Conservation (phyloP, 2,797 vertebrate genomes). For the Anableps anableps region DNA sequence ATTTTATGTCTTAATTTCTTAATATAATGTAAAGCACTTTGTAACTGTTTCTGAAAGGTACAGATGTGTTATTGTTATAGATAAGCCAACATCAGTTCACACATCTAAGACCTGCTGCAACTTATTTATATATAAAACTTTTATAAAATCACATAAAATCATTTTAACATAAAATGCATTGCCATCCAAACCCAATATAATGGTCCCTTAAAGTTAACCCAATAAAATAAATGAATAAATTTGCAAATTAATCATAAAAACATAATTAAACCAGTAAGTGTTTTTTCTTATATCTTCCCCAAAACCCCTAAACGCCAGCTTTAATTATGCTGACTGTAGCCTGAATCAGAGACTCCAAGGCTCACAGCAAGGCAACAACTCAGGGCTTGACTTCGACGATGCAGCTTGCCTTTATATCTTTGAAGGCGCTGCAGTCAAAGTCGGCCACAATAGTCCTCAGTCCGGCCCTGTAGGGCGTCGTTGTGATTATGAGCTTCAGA, state of each 20-base stretch:
- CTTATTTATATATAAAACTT: too few species aligned
- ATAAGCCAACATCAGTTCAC: too few species aligned
- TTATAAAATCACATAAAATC: background rate
- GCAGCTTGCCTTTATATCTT: slow-evolving; percentile 10
- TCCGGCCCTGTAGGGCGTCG: slow-evolving; percentile 12
- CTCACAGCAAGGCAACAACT: background rate
- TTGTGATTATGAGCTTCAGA: background rate
- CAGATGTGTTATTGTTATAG: too few species aligned
- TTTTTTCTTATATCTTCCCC: background rate
- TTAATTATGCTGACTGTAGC: background rate
- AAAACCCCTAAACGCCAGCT: background rate
- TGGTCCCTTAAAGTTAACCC: too few species aligned
- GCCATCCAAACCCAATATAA: background rate
- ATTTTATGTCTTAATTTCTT: too few species aligned
- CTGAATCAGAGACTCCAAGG: background rate
- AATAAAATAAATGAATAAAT: background rate
- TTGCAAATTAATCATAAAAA: background rate
- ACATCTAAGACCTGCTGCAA: too few species aligned
- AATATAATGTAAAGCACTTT: too few species aligned
- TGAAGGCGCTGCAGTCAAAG: slow-evolving; percentile 36
- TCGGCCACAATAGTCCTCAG: slow-evolving; percentile 1
- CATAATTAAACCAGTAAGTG: background rate
- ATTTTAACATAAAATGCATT: background rate
- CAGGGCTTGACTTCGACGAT: background rate
- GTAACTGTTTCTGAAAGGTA: too few species aligned